Evolutionary conservation across 2,113 vertebrate species (phyloP), one percentile per base, ranked within the genome.

Genomic region (Macroglossus sobrinus): DNA sequence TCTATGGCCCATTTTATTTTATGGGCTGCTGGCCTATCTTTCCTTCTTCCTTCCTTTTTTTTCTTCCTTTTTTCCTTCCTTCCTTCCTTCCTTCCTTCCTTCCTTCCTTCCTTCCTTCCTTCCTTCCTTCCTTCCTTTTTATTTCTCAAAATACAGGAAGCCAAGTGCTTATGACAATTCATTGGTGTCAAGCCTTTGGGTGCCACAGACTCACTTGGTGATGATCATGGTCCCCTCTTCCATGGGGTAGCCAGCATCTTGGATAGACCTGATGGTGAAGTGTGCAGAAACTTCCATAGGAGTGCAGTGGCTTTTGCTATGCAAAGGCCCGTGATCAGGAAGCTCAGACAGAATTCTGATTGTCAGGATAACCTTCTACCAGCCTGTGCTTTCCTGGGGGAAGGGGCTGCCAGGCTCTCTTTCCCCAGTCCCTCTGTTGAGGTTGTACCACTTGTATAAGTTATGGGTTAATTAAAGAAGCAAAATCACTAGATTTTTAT

Each of bases 71-170:
- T 33, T 18, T 61, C 33, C 61, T 19, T 35, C 26, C n/a, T 43
- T 84, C 89, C 15, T 86, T 91, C 40, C 13, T 24, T 92, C 68
- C 59, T 16, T 76, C 30, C 43, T 61, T 74, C 53, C 35, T 30
- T 87, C 55, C n/a, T 26, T 47, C 28, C 68, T 26, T 45, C n/a
- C 40, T 47, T 80, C 88, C 11, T 28, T 12, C 15, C n/a, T 26
- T 50, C 19, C 72, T 26, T 45, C 28, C 47, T 47, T 81, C 88
- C 4, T 15, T 19, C 21, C 53, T 19, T 19, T 28, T 93, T 90
- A 35, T 90, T 69, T 78, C 87, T 86, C 71, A 90, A 96, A 94
- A 98, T 94, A 97, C 81, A 96, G 40, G 81, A 98, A 89, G 40
- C 76, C 84, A 72, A 96, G 38, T 87, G 75, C 71, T 96, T 97